phyloP scores from a whole-genome alignment of 2,797 vertebrate species.

The Girardinus metallicus region DNA sequence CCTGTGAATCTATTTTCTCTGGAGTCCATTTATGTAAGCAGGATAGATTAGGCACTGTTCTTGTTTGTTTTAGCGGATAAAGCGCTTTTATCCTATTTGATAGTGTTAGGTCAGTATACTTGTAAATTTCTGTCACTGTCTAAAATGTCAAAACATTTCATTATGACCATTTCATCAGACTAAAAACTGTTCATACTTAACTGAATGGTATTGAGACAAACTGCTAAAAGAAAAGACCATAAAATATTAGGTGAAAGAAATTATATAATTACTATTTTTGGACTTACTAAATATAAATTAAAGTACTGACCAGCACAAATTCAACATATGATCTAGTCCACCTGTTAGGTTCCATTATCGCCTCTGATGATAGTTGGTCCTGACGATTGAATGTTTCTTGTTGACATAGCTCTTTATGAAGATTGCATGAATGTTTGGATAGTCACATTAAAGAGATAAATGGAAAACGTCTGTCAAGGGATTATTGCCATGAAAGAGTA shows the following conservation, averaged over 20 bases:
- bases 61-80: conserved; percentile 10
- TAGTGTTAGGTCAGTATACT: not conserved
- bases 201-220: not conserved
- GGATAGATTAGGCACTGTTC: conserved; percentile 3
- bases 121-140: not conserved
- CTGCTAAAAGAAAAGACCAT: not conserved
- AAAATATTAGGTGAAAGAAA: not conserved
- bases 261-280: not conserved
- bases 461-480: not conserved
- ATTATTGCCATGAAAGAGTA: not conserved
- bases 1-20: conserved; percentile 7
- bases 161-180: not conserved
- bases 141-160: not conserved
- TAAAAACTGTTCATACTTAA: not conserved
- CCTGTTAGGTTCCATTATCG: not conserved
- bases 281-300: not conserved
- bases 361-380: not conserved
- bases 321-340: not conserved
- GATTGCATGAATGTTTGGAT: not conserved
- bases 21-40: conserved; percentile 7
- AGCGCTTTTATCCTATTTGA: not conserved
- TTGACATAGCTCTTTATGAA: not conserved
- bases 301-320: not conserved
- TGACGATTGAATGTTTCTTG: not conserved
- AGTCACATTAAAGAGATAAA: not conserved